Evolutionary conservation across 2,888 invertebrate species (phyloP), one percentile per base, ranked within the genome.

Genomic region (Glyphotaelius pellucidus): DNA sequence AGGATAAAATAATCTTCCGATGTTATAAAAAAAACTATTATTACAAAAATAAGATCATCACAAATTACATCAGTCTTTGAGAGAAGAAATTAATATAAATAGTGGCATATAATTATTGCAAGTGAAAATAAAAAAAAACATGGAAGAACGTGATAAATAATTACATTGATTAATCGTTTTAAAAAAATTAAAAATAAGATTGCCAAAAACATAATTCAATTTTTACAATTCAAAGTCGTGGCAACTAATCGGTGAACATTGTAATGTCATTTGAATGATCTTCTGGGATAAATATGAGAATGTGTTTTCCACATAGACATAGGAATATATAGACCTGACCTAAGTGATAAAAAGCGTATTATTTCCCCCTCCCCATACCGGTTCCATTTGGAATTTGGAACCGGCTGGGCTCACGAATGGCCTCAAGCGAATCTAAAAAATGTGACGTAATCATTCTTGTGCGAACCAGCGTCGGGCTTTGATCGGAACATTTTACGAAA

Each of bases 11-110:
- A 52, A 19, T 52, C 15, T 47, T n/a, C n/a, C n/a, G n/a, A 52
- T 52, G 52, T 52, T 52, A 19, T 19, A 67, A 67, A 25, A 52
- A 67, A 25, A 25, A n/a, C 67, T 25, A 25, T 67, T 67, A 25
- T 67, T n/a, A 67, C 25, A 67, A 67, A 67, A 67, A 83, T 35
- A 83, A 35, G 38, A 35, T 35, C 11, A 83, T 83, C 35, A 83
- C 83, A 83, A 83, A 83, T 83, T 38, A 83, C 12, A 25, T 83
- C 83, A 83, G 83, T 83, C 83, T 83, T 83, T 83, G 35, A 25
- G 25, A 15, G 32, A n/a, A 83, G 7, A 81, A 32, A 81, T 81
- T 4, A 81, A 81, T 31, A 32, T 3, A 15, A 81, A 81, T 14
- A 35, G 32, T 83, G 11, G 19, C 35, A 83, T 19, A 19, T 25